Base-by-base conservation (phyloP, 92 coral and sea anemone genomes). In the Zoanthus sansibaricus region DNA sequence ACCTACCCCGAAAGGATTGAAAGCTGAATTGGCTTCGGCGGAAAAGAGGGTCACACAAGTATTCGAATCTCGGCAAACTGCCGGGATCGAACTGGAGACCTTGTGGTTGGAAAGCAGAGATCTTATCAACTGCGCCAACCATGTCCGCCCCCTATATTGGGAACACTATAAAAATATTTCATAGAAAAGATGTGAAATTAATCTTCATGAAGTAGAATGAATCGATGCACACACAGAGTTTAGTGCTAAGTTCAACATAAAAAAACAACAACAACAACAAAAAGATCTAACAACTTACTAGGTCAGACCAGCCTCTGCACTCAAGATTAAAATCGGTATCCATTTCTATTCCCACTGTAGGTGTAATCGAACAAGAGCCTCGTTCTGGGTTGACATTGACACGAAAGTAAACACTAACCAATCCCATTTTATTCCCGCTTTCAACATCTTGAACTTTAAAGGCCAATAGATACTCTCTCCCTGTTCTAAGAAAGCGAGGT, bases 281-380 rank as follows among this genome's bases (percentile, higher is more conserved):
- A 32, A 0, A 20, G 9, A 5, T 4, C 5, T 52, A 0, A 7
- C 42, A 8, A 21, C 87, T 82, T 91, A 91, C 96, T 91, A 61
- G 30, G 66, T 71, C 74, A 31, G 18, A 58, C 91, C 91, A 88
- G 42, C 70, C 82, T 13, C 71, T 42, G 66, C 97, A 94, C 12
- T 25, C 49, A 54, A 94, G 47, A 69, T 58, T 82, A 79, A 94
- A 94, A 10, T 33, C 49, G 25, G 97, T 94, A 18, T 90, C 87
- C 78, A 92, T 75, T 51, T 93, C 92, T 14, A 47, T 69, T 17
- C 97, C 97, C 2, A 62, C 17, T 25, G 6, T 18, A 64, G 97
- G 97, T 6, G 32, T 69, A 30, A 92, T 72, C 42, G 17, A n/a
- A 70, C 93, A 94, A 0, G 76, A 7, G 6, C 91, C 95, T 20